Percentiles rank a stretch among this genome's conserved stretches.
Evolutionary conservation across 1,140 invertebrate genomes (phyloP).

Genomic region (Delia radicum): DNA sequence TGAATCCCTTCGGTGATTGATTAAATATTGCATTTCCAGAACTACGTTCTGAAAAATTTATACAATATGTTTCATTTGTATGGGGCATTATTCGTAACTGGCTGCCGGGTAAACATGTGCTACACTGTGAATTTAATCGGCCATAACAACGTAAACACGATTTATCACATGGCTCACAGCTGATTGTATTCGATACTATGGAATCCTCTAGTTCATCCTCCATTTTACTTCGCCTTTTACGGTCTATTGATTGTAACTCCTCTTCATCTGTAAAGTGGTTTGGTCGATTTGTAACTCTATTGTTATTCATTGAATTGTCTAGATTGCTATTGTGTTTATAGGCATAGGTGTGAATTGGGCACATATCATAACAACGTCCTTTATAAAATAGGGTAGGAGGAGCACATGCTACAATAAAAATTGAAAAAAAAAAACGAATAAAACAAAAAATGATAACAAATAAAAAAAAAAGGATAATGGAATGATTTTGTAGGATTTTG

Average conservation of each 20-base stretch:
- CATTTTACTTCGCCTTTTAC: background rate
- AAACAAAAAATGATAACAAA: slow-evolving; percentile 10
- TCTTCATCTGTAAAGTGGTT: background rate
- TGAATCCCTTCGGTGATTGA: background rate
- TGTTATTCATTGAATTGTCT: background rate
- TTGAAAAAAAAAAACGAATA: background rate
- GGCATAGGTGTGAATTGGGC: background rate
- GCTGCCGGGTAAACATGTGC: slow-evolving; percentile 31
- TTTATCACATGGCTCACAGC: slow-evolving; percentile 5
- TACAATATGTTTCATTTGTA: slow-evolving; percentile 43
- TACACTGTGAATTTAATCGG: background rate
- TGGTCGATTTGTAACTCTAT: background rate
- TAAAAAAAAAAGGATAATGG: no score
- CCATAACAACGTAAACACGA: background rate
- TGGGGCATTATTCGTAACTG: slow-evolving; percentile 35
- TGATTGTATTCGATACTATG: slow-evolving; percentile 23
- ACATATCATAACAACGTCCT: background rate
- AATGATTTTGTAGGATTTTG: no score
- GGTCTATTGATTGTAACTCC: slow-evolving; percentile 5
- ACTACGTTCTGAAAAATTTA: slow-evolving; percentile 41
- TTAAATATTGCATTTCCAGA: slow-evolving; percentile 31
- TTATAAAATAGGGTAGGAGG: background rate
- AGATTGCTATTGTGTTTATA: background rate
- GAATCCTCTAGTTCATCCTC: background rate
- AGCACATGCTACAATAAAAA: background rate